Base-by-base conservation (phyloP, 2,113 vertebrate species). In the Morone chrysops region DNA sequence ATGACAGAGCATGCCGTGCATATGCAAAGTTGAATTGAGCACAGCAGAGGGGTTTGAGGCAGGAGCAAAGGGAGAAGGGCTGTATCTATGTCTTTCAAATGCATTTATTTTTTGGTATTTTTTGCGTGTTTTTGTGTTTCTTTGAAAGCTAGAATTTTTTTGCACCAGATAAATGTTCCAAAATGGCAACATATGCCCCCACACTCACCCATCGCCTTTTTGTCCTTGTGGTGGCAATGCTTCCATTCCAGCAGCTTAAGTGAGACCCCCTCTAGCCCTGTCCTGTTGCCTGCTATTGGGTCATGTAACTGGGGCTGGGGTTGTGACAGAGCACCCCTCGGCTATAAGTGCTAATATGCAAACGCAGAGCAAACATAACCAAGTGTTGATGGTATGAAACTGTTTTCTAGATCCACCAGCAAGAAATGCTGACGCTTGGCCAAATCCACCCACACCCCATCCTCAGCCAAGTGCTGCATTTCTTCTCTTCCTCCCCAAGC, bases 131-230 rank as follows among this genome's bases (percentile, higher is more conserved):
- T 45, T 47, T 8, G 11, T 45, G 8, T 50, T 40, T 53, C 20
- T 20, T 31, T 59, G 40, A 59, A 36, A 0, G 63, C 51, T 74
- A 31, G 50, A 7, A 38, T 78, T 70, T 61, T 41, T 75, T 38
- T 68, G 10, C n/a, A 22, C 22, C 11, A 69, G n/a, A 80, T 79
- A 70, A 63, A 78, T 70, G 70, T 53, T 73, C 51, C 36, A 57
- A 84, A 81, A 60, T 25, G 6, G 17, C 10, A 76, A 20, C 70
- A 91, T 86, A 85, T 84, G 70, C 53, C 57, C 17, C 53, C 59
- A 54, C 25, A 59, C 17, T 31, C 45, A 78, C 60, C 76, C 70
- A 2, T 48, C 17, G 51, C 41, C 25, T 48, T 85, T 83, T 68
- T 81, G 43, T 78, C 67, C 68, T 80, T 25, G 73, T 72, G 71